Base-by-base conservation (phyloP, 2,888 invertebrate species). In the Idaea straminata region DNA sequence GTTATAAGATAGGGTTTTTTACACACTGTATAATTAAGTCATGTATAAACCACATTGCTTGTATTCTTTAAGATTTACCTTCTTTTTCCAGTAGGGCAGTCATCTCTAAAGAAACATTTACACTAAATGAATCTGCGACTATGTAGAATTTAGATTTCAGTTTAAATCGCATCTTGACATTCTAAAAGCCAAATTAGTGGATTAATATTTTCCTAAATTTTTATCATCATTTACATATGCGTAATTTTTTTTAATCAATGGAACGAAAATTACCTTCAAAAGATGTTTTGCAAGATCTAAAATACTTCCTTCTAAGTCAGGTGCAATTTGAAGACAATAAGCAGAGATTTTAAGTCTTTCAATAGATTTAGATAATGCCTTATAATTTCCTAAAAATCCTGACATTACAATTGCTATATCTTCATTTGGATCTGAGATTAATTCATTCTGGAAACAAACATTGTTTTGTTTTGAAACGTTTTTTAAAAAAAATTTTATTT, bases 71-170 rank as follows among this genome's bases (percentile, higher is more conserved):
- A 2, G 3, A 10, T 13, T 36, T 88, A 25, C 81, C 82, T 76
- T 83, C 79, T 69, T 76, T 74, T 67, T 83, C 82, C 61, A 82
- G 64, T 16, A 82, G 38, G 0, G 76, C 70, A 15, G 81, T 78
- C 63, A 83, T 61, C 66, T 83, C 82, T 13, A 83, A 70, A 15
- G 80, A 81, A 6, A 83, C 70, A 15, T 80, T 80, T 0, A 76
- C 76, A 47, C 78, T 78, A 61, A 79, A 79, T 0, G 79, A 79
- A 67, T 79, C 77, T 35, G 78, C 79, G 65, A 79, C 67, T 15
- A 79, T 61, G 63, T 78, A 74, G 62, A 78, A 78, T 38, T 75
- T 77, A 3, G 72, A 70, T 62, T 74, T 74, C 0, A 77, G 10
- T 25, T 72, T 61, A 13, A 76, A 67, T 25, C 72, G 67, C 10